Percentiles rank a stretch among this genome's conserved stretches.
Evolutionary conservation across 2,797 vertebrate species (phyloP).

Genomic region (Apogon talboti): DNA sequence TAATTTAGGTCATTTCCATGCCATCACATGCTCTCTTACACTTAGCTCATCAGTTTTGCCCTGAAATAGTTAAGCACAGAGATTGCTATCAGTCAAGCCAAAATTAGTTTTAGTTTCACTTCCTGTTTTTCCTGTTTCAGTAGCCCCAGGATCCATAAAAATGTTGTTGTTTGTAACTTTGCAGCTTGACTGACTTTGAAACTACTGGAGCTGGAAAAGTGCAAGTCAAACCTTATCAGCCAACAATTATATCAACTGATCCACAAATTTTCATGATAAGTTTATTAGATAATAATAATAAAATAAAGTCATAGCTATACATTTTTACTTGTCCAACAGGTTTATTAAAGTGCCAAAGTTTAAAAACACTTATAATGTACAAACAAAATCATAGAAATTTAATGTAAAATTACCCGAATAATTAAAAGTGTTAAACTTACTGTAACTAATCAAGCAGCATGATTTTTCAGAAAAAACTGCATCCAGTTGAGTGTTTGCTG

Average conservation of each 20-base stretch:
- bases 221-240: neutral
- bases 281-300: conserved; percentile 61
- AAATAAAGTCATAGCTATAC: conserved; percentile 37
- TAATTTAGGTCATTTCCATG: too few relatives aligned
- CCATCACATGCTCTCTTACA: too few relatives aligned
- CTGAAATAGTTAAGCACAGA: too few relatives aligned
- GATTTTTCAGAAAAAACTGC: conserved; percentile 10
- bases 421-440: conserved; percentile 8
- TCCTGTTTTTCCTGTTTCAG: too few relatives aligned
- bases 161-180: too few relatives aligned
- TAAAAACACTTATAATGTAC: conserved; percentile 8
- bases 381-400: conserved; percentile 23
- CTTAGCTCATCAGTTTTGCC: too few relatives aligned
- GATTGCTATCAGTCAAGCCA: too few relatives aligned
- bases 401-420: conserved; percentile 28
- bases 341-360: conserved; percentile 58
- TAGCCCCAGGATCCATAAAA: too few relatives aligned
- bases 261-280: conserved; percentile 6
- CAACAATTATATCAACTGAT: neutral
- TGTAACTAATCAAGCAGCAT: conserved; percentile 56
- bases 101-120: too few relatives aligned
- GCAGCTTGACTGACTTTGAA: too few relatives aligned
- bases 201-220: neutral
- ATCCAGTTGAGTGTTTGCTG: conserved; percentile 6
- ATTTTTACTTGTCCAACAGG: conserved; percentile 16